Percentiles rank a stretch among this genome's conserved stretches.
Evolutionary conservation across 2,888 invertebrate species (phyloP).

Genomic region (Laspeyria flexula): DNA sequence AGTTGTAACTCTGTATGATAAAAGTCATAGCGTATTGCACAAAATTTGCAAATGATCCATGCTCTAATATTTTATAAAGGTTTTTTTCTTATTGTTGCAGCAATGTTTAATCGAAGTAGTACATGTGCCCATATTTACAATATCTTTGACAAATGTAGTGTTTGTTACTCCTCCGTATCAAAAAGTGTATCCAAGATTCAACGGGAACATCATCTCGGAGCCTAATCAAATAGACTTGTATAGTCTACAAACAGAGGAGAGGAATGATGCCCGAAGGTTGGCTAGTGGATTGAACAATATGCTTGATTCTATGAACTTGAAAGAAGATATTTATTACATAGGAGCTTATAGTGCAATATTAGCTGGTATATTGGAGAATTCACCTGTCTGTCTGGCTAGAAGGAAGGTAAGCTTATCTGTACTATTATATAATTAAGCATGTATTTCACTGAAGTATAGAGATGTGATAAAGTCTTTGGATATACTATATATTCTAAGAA

Average conservation of each 20-base stretch:
- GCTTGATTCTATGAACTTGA: constrained; percentile 85
- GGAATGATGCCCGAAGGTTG: constrained; percentile 73
- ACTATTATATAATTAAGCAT: neutral
- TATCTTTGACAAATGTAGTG: constrained; percentile 84
- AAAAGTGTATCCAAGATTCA: constrained; percentile 84
- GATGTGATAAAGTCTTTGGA: no score
- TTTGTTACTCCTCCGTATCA: constrained; percentile 88
- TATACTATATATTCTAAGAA: no score
- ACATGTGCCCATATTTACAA: constrained; percentile 87
- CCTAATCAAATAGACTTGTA: constrained; percentile 68
- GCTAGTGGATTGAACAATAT: constrained; percentile 83
- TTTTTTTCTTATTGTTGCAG: constrained; percentile 66
- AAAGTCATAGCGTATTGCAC: no score
- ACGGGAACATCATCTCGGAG: constrained; percentile 64
- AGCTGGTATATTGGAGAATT: constrained; percentile 86
- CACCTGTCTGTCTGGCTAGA: constrained; percentile 80
- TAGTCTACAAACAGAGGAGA: constrained; percentile 66
- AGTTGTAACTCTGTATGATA: no score
- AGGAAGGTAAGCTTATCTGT: constrained; percentile 76
- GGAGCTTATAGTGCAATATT: constrained; percentile 88
- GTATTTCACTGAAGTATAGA: neutral
- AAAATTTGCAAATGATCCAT: no score
- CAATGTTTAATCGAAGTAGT: constrained; percentile 86
- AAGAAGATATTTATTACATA: constrained; percentile 88
- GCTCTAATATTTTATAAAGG: no score